phyloP scores from a whole-genome alignment of 2,888 invertebrate genomes.

The Strigamia transsilvanica region DNA sequence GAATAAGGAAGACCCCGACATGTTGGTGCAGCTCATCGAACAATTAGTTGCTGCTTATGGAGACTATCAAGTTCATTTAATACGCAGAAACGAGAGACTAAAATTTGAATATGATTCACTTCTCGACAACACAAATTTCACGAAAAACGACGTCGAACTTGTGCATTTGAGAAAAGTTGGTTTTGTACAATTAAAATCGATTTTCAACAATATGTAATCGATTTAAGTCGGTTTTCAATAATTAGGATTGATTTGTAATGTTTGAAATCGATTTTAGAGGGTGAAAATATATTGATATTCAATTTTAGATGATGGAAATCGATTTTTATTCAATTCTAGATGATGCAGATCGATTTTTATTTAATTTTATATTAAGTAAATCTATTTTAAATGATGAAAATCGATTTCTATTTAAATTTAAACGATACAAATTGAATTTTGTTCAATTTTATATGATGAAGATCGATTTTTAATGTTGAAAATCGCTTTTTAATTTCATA shows the following conservation, averaged over 20 bases:
- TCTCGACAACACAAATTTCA: slow-evolving; percentile 68
- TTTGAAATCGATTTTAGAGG: too few relatives aligned
- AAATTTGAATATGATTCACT: slow-evolving; percentile 73
- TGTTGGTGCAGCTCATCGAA: slow-evolving; percentile 71
- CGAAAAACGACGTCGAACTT: slow-evolving; percentile 73
- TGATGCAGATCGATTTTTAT: too few relatives aligned
- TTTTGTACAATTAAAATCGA: neutral
- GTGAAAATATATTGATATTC: too few relatives aligned
- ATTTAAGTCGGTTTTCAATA: too few relatives aligned
- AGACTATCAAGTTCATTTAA: slow-evolving; percentile 70
- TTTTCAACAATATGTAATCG: neutral
- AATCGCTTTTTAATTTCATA: too few relatives aligned
- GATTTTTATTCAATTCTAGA: too few relatives aligned
- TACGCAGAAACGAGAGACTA: slow-evolving; percentile 67
- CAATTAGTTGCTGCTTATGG: slow-evolving; percentile 73
- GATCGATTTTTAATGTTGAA: too few relatives aligned
- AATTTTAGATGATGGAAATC: too few relatives aligned
- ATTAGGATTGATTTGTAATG: too few relatives aligned
- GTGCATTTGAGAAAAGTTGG: slow-evolving; percentile 65
- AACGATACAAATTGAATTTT: too few relatives aligned
- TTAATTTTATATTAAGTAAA: neutral
- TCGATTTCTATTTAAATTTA: too few relatives aligned
- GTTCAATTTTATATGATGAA: too few relatives aligned
- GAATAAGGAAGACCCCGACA: slow-evolving; percentile 71
- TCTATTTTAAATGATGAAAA: neutral